Evolutionary conservation across 2,797 vertebrate species (phyloP).

Genomic region (Urocyon cinereoargenteus): DNA sequence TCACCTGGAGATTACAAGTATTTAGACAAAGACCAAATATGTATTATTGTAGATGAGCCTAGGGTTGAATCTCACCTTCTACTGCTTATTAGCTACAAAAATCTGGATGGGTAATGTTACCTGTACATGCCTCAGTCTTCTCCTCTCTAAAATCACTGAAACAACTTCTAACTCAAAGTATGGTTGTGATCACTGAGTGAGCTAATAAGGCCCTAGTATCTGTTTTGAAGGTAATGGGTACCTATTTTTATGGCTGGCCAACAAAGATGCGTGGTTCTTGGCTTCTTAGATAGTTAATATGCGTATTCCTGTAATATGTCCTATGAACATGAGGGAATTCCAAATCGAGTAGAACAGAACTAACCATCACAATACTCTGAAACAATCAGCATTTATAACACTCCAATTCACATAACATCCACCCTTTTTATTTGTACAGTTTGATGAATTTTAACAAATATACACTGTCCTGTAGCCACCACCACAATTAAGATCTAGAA

Average conservation of each 20-base stretch:
- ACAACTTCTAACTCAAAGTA: accelerated
- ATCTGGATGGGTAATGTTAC: neutral
- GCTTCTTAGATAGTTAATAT: neutral
- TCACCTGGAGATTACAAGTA: neutral
- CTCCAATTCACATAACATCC: no score
- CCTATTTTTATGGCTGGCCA: neutral
- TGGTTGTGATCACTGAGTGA: neutral
- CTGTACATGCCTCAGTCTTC: neutral
- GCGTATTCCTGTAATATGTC: neutral
- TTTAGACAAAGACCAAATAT: neutral
- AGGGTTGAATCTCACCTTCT: neutral
- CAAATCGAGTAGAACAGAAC: neutral
- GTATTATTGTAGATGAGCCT: no score
- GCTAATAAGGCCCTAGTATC: neutral
- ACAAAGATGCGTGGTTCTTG: neutral
- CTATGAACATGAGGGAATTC: neutral
- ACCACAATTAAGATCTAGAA: neutral
- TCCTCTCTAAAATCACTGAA: neutral
- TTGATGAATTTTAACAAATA: neutral
- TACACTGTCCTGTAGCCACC: no score
- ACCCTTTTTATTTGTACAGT: neutral
- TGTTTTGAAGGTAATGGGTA: neutral
- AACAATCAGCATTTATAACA: neutral
- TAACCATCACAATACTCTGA: neutral
- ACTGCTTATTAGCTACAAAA: neutral